A percentile compares a stretch with the other conserved stretches of the same genome.
Evolutionary conservation across 1,140 invertebrate species (phyloP).

Genomic region (Hormaphis cornu): DNA sequence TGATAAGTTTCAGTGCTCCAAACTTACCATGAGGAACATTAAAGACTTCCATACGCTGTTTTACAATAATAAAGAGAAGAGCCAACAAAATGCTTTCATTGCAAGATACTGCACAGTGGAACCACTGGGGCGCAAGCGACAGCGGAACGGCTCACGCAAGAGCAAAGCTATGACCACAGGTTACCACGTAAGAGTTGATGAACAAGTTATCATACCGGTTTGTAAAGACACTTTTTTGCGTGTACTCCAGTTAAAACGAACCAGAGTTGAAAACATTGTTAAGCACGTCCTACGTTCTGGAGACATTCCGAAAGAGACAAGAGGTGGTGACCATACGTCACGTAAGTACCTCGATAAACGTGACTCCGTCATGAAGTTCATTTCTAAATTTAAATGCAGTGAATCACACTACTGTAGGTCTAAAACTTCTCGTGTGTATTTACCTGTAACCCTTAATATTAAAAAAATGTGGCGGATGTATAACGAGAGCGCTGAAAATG

Average conservation of each 20-base stretch:
- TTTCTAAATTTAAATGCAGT: background rate
- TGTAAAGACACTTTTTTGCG: background rate
- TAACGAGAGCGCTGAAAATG: no score
- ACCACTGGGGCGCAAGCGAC: background rate
- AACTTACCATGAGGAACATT: background rate
- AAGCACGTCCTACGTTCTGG: background rate
- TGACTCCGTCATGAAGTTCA: background rate
- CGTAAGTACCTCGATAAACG: background rate
- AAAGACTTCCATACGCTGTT: background rate
- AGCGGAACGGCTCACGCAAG: background rate
- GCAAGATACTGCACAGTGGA: background rate
- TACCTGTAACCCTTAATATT: background rate
- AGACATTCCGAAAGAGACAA: background rate
- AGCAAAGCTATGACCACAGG: background rate
- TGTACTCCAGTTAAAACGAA: background rate
- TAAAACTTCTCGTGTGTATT: background rate
- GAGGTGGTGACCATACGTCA: background rate
- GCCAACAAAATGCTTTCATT: background rate
- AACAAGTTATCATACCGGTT: background rate
- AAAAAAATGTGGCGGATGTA: background rate
- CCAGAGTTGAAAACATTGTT: background rate
- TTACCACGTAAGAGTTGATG: no score
- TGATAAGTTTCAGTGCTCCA: background rate
- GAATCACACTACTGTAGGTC: background rate
- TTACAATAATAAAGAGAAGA: background rate